Evolutionary conservation across 2,113 vertebrate species (phyloP), one percentile per base, ranked within the genome.

Genomic region (Capreolus pygargus): DNA sequence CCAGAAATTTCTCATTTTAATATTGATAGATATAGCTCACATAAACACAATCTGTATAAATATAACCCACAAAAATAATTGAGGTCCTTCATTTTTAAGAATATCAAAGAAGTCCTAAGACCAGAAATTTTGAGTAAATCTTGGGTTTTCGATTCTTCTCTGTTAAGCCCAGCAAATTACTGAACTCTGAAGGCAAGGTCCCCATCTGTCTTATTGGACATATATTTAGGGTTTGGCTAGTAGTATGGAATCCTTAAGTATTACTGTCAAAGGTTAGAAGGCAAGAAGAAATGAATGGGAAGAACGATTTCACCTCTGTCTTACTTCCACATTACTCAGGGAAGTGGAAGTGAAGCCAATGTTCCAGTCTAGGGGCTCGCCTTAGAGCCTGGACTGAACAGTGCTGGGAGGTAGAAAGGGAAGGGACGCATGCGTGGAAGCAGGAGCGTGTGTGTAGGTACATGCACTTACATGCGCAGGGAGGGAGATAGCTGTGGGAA

Each of bases 401-500:
- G 11, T 1, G 8, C 10, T 0, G 0, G 6, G 1, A 5, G 28
- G 39, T 3, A 10, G 16, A 21, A 13, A 27, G 5, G 14, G 12
- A n/a, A 67, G 23, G 2, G 1, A 14, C 17, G 2, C 43, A 74
- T 28, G 16, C 23, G 45, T 6, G 67, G 67, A 39, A 23, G 39
- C 13, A 15, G 23, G 74, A 43, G 3, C 39, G 1, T 28, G 74
- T 28, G 28, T 6, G 67, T n/a, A n/a, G n/a, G n/a, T 23, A 25
- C n/a, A 11, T 36, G 64, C n/a, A 21, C 4, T 16, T 2, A 25
- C 19, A 15, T 15, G 14, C 28, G 55, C 14, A 13, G 21, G 39
- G 78, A 25, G 17, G 25, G 17, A 4, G 57, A 19, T 0, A 12
- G 8, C 5, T 6, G 39, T 12, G 43, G 33, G 6, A 19, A 27